Evolutionary conservation across 2,888 invertebrate species (phyloP).

Genomic region (Fabriciana adippe): DNA sequence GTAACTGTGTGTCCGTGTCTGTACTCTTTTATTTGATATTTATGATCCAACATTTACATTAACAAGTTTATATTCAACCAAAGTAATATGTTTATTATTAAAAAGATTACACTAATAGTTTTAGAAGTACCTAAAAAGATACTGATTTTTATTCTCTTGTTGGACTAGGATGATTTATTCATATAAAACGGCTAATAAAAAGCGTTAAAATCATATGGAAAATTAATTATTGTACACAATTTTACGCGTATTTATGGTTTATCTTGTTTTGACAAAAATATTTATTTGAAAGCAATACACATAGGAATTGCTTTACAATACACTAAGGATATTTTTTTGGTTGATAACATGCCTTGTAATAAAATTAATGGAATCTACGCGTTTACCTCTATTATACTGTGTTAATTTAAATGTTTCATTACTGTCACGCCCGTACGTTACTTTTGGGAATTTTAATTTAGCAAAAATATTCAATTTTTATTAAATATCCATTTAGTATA

Average conservation of each 20-base stretch:
- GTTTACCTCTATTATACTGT: slow-evolving; percentile 37
- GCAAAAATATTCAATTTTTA: slow-evolving; percentile 7
- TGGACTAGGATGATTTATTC: too few relatives aligned
- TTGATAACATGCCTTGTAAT: slow-evolving; percentile 36
- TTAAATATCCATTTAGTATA: not conserved
- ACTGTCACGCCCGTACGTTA: slow-evolving; percentile 34
- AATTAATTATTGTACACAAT: slow-evolving; percentile 13
- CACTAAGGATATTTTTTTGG: slow-evolving; percentile 31
- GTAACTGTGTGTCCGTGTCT: too few relatives aligned
- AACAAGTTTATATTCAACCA: too few relatives aligned
- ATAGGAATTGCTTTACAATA: slow-evolving; percentile 33
- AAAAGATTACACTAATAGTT: too few relatives aligned
- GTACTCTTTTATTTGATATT: too few relatives aligned
- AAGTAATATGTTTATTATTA: too few relatives aligned
- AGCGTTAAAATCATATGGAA: not conserved
- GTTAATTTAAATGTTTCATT: slow-evolving; percentile 38
- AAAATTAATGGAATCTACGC: slow-evolving; percentile 37
- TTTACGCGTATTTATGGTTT: slow-evolving; percentile 16
- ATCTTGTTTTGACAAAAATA: slow-evolving; percentile 14
- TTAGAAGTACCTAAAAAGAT: too few relatives aligned
- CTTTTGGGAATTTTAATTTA: slow-evolving; percentile 23
- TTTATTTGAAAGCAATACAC: slow-evolving; percentile 30
- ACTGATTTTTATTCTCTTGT: too few relatives aligned
- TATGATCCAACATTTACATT: too few relatives aligned
- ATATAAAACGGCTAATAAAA: too few relatives aligned